A percentile compares a stretch with the other conserved stretches of the same genome.
Conservation (phyloP, 2,797 vertebrate species). For the Eospalax fontanierii region DNA sequence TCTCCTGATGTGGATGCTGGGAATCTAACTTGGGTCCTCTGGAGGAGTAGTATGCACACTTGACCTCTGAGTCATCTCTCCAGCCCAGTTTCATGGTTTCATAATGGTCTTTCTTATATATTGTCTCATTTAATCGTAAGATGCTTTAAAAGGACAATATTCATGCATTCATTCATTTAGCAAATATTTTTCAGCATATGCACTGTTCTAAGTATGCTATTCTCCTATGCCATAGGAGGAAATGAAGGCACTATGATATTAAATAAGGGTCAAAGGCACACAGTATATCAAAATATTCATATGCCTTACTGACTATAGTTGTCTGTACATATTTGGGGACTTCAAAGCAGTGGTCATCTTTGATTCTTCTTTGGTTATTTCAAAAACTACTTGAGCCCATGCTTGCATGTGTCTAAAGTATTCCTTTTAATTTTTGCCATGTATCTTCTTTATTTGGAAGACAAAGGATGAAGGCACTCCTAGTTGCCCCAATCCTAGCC, state of each 20-base stretch:
- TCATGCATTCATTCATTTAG: neutral
- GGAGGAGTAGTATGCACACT: too few species aligned
- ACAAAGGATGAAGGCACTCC: neutral
- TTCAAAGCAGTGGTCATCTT: neutral
- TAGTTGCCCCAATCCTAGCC: neutral
- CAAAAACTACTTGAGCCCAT: neutral
- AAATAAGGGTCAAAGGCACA: neutral
- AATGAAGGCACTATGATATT: neutral
- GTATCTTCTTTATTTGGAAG: neutral
- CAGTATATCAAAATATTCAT: neutral
- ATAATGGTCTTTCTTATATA: neutral
- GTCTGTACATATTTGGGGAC: neutral
- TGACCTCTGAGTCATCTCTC: too few species aligned
- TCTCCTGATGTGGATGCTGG: too few species aligned
- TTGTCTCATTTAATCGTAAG: neutral
- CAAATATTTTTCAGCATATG: neutral
- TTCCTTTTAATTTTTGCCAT: neutral
- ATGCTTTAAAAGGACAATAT: neutral
- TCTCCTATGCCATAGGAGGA: neutral
- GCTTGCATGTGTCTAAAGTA: neutral
- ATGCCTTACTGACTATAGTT: neutral
- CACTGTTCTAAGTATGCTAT: neutral
- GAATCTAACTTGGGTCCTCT: too few species aligned
- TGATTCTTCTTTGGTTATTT: conserved; percentile 6
- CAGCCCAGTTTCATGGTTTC: too few species aligned